Conservation (phyloP, 2,797 vertebrate genomes). For the Antrozous pallidus region DNA sequence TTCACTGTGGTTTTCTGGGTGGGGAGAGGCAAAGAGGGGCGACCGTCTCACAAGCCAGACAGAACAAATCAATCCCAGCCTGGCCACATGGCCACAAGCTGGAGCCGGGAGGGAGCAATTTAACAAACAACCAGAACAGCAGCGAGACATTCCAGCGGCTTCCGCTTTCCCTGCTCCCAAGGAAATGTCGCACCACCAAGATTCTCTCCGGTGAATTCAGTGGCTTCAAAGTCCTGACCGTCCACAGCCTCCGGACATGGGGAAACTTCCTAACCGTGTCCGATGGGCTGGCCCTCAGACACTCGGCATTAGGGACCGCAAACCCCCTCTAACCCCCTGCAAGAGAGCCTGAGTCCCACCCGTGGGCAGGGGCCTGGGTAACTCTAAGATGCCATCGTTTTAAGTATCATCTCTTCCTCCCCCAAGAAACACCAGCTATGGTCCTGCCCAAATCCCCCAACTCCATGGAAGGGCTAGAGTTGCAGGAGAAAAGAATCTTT, state of each 20-base stretch:
- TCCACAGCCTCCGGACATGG: neutral
- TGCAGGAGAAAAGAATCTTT: neutral
- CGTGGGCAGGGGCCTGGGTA: neutral
- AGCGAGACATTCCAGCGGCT: neutral
- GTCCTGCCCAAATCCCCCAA: neutral
- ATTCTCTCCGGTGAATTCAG: neutral
- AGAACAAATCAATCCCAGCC: conserved; percentile 55
- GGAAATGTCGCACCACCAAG: neutral
- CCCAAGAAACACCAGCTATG: neutral
- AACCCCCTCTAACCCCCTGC: neutral
- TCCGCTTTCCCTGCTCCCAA: neutral
- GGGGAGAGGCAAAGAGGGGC: neutral
- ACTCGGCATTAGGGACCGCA: neutral
- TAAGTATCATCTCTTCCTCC: neutral
- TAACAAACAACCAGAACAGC: neutral
- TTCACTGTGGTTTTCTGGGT: conserved; percentile 7
- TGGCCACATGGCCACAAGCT: conserved; percentile 7
- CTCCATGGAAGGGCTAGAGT: neutral
- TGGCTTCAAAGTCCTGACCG: neutral
- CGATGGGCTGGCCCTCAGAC: neutral
- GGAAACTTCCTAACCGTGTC: neutral
- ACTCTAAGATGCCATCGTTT: neutral
- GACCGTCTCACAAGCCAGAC: conserved; percentile 23
- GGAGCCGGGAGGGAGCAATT: neutral
- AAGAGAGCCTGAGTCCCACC: neutral